A percentile compares a stretch with the other conserved stretches of the same genome.
These are phyloP conservation scores for Ochropacha duplaris DNA, from an alignment of 2,888 invertebrate genomes.

Conservation along the genomic window DNA sequence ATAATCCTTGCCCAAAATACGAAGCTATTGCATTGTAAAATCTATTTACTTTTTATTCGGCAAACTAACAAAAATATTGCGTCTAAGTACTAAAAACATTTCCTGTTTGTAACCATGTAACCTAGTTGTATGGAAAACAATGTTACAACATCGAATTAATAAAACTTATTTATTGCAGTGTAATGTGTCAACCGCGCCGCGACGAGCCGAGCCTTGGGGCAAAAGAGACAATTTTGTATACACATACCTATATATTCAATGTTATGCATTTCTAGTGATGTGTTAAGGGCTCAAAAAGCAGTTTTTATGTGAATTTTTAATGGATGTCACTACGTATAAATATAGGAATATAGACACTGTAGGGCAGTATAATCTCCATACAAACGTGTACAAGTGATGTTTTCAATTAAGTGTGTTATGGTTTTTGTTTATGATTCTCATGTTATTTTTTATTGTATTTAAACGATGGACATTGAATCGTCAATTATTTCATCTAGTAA, in stretches of 20 bases:
- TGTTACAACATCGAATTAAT: conserved; percentile 11
- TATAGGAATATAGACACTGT: conserved; percentile 34
- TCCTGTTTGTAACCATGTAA: neutral
- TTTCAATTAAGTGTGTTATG: conserved; percentile 16
- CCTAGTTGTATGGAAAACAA: neutral
- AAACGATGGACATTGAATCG: conserved; percentile 37
- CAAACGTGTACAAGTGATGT: conserved; percentile 25
- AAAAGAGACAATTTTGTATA: conserved; percentile 26
- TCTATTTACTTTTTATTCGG: neutral
- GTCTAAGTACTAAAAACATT: neutral
- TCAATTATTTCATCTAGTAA: conserved; percentile 71
- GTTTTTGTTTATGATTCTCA: conserved; percentile 51
- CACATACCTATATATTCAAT: conserved; percentile 42
- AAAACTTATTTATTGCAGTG: conserved; percentile 60
- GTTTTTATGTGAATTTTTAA: conserved; percentile 77
- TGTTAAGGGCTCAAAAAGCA: conserved; percentile 74
- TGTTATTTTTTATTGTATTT: conserved; percentile 34
- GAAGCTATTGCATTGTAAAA: neutral
- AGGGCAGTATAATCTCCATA: conserved; percentile 59
- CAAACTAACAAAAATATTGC: neutral
- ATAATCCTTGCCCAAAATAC: neutral
- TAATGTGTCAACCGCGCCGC: conserved; percentile 39
- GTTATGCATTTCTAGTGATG: conserved; percentile 60
- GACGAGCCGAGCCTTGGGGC: conserved; percentile 16
- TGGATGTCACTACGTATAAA: conserved; percentile 57